These are phyloP conservation scores for Thaumatotibia leucotreta DNA, from an alignment of 1,140 invertebrate genomes.

Conservation along the genomic window DNA sequence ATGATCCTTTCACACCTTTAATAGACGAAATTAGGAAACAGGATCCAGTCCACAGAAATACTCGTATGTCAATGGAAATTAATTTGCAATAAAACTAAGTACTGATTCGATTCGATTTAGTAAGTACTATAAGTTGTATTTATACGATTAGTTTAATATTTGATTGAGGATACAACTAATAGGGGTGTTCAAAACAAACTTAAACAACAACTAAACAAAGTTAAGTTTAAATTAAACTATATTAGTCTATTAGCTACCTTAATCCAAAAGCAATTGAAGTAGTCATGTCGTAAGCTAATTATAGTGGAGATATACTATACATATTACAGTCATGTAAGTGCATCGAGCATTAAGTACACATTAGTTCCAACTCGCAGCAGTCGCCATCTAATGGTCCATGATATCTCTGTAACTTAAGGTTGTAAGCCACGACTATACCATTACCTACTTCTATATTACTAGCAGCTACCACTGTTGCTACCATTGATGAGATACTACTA, in stretches of 20 bases:
- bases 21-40: no score
- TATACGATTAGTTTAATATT: no score
- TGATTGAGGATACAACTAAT: no score
- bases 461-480: neutral
- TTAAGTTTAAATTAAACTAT: neutral
- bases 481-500: neutral
- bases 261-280: neutral
- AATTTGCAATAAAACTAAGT: no score
- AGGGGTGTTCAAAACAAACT: no score
- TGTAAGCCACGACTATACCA: neutral
- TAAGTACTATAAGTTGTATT: no score
- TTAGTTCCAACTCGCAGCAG: neutral
- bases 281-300: constrained; percentile 1
- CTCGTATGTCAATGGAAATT: no score
- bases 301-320: constrained; percentile 7
- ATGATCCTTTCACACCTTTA: no score
- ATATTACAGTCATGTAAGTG: constrained; percentile 6
- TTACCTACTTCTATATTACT: neutral
- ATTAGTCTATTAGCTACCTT: neutral
- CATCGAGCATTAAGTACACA: constrained; percentile 4
- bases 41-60: no score
- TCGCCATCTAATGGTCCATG: neutral
- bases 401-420: neutral
- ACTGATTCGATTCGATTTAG: no score
- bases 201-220: no score